Evolutionary conservation across 2,113 vertebrate genomes (phyloP), one percentile per base, ranked within the genome.

Genomic region (Notothenia coriiceps): DNA sequence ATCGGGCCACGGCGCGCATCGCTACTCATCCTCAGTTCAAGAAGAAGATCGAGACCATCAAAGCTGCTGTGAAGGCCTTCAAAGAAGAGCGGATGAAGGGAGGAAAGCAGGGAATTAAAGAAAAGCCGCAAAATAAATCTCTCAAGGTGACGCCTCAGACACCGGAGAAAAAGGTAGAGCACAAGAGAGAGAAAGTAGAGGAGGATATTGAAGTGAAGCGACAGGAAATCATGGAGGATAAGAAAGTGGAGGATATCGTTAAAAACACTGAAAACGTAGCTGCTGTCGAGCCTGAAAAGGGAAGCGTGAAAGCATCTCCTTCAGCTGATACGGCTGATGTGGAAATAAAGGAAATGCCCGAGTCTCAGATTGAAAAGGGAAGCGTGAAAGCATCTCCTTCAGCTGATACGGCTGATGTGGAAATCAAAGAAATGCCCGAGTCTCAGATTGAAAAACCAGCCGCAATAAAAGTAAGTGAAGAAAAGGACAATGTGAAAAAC

Each of bases 21-120:
- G 96, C 96, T 82, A 93, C 94, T 11, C 96, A 99, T 43, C 96
- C 96, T 18, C 90, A 96, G 80, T 85, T 98, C 86, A 97, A 91
- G 88, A 94, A 95, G 81, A 98, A 93, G 95, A 96, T 97, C 54
- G 86, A 95, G 80, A 84, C 73, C 70, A 94, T 99, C 89, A 88
- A 88, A 96, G 95, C 95, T 89, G 96, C 96, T 43, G 91, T 99
- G 55, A 92, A 96, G 89, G 94, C 95, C 66, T 99, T 99, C 90
- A 97, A 97, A 93, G 94, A 96, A 2, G 95, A 95, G 67, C 96
- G 97, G 90, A 92, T 68, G 46, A 94, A 84, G 47, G 64, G 70
- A 65, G 18, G 47, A 20, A 88, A 90, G 63, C 55, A 46, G 47
- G 50, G 4, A 78, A 62, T 55, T 25, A 86, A 88, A 83, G 59